Evolutionary conservation across 2,797 vertebrate species (phyloP), one percentile per base, ranked within the genome.

Genomic region (Nasua narica): DNA sequence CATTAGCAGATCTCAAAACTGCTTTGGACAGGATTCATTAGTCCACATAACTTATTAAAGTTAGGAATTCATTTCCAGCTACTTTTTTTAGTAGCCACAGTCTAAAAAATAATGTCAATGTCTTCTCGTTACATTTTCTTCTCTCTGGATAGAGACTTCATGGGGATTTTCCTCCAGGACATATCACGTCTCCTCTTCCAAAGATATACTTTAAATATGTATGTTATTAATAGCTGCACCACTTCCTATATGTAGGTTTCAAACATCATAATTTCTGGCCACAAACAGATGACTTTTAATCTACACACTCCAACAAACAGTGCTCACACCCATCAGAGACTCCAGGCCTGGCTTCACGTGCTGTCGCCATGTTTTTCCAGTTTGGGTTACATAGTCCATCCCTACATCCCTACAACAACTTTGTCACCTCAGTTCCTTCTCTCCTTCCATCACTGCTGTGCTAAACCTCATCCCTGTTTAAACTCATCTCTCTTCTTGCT

Each of bases 41-140:
- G 10, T 48, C 35, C 25, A 82, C 2, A 29, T n/a, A 74, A 90
- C 25, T 87, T 69, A 65, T 29, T 95, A 29, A 94, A 89, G 13
- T 62, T 54, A 78, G 14, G 27, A 87, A 90, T 69, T n/a, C 21
- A 54, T 50, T 46, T 13, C 13, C 21, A 54, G 5, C 1, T 2
- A 18, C 13, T 70, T 65, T 62, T 62, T 81, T 72, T 46, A 90
- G 23, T 54, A 72, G 11, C 27, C 18, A 65, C 13, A 18, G 25
- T 54, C 40, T 96, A 87, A 96, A 93, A 87, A 87, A 65, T 89
- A 89, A 74, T 29, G n/a, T 29, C 46, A 37, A 25, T 82, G 48
- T 86, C 43, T 78, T 82, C 40, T 65, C 50, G 2, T 74, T 79
- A 40, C 19, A 16, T 32, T 83, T 88, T 35, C n/a, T 78, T 32